phyloP scores from a whole-genome alignment of 1,140 invertebrate genomes.

The Brachystomella parvula region DNA sequence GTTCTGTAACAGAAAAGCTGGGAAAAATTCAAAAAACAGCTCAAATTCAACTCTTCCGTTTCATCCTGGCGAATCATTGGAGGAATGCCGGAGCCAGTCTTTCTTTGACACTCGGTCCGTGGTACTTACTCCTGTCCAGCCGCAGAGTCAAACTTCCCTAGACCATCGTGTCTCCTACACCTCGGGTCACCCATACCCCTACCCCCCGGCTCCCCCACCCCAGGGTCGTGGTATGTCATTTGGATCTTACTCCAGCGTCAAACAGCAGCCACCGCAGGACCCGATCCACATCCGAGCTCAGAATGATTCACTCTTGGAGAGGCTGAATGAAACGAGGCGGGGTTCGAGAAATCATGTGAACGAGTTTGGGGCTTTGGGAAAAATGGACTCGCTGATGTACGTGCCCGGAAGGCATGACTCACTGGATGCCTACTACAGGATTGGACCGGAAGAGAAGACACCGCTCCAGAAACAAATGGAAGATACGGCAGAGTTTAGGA shows the following conservation, averaged over 20 bases:
- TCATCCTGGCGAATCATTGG: not conserved
- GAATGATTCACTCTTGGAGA: not conserved
- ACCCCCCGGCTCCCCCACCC: not conserved
- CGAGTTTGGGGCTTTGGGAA: not conserved
- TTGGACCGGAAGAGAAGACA: conserved; percentile 11
- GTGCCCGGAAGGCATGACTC: conserved; percentile 12
- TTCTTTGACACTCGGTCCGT: conserved; percentile 3
- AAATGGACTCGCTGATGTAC: not conserved
- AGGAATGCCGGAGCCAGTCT: not conserved
- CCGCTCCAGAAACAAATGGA: conserved; percentile 17
- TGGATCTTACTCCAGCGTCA: conserved; percentile 3
- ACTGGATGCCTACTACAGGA: conserved; percentile 17
- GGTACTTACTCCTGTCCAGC: conserved; percentile 10
- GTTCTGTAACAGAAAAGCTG: conserved; percentile 6
- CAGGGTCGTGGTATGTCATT: conserved; percentile 13
- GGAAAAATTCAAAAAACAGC: not conserved
- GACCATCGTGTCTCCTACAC: no score
- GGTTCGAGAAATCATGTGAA: not conserved
- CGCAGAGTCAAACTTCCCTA: conserved; percentile 1
- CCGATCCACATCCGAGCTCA: not conserved
- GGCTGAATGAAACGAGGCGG: not conserved
- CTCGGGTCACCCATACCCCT: not conserved
- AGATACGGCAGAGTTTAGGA: conserved; percentile 1
- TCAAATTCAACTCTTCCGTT: not conserved
- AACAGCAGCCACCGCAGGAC: conserved; percentile 9